Conservation (phyloP, 2,113 vertebrate species). For the Galemys pyrenaicus region DNA sequence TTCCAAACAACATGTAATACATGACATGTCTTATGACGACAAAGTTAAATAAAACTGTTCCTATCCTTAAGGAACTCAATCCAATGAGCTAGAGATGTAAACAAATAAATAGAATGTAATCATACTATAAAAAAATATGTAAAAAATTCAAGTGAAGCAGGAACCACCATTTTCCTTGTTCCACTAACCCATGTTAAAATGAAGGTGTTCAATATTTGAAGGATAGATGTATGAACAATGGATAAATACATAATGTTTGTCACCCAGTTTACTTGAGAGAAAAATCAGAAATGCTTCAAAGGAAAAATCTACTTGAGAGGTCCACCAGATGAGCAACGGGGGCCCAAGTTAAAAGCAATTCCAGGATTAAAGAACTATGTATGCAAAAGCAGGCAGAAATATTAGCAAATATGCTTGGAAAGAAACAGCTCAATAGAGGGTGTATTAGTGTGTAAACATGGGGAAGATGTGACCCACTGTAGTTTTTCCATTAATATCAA, state of each 20-base stretch:
- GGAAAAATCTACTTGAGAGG: not conserved
- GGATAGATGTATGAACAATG: not conserved
- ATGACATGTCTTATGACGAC: not conserved
- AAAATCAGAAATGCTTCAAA: not conserved
- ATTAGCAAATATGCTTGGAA: not conserved
- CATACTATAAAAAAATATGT: not conserved
- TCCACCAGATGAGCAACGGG: not conserved
- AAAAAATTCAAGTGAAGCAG: not conserved
- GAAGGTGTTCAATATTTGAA: not conserved
- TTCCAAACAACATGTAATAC: not conserved
- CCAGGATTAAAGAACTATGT: not conserved
- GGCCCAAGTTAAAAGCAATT: not conserved
- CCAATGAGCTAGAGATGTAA: not conserved
- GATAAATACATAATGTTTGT: not conserved
- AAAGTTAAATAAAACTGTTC: not conserved
- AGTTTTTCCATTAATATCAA: not conserved
- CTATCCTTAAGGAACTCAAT: not conserved
- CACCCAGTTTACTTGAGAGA: not conserved
- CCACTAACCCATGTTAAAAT: not conserved
- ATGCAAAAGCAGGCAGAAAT: not conserved
- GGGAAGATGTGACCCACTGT: fast-evolving
- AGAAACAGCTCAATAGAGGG: not conserved
- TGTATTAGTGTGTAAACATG: fast-evolving
- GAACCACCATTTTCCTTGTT: not conserved
- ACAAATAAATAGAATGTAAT: not conserved